A percentile compares a stretch with the other conserved stretches of the same genome.
phyloP scores from a whole-genome alignment of 2,888 invertebrate species.

The Drosophila falleni region DNA sequence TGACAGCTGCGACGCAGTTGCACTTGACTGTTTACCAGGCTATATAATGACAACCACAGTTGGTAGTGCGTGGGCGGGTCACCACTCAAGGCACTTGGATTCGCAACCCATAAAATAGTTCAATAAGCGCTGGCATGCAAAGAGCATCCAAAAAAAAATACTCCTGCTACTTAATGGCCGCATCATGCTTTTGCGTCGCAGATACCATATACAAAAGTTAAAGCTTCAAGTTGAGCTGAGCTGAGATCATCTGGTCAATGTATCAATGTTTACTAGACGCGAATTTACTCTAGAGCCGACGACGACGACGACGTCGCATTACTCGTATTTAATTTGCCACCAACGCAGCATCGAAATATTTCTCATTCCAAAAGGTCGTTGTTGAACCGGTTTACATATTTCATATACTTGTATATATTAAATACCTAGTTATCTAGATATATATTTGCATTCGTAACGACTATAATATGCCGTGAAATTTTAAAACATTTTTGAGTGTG shows the following conservation, averaged over 20 bases:
- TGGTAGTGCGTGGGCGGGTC: constrained; percentile 54
- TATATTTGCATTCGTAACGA: constrained; percentile 76
- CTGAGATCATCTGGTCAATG: constrained; percentile 57
- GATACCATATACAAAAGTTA: constrained; percentile 47
- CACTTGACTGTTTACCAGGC: constrained; percentile 24
- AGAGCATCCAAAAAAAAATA: constrained; percentile 60
- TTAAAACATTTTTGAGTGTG: constrained; percentile 64
- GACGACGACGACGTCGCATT: constrained; percentile 27
- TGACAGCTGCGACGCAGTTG: constrained; percentile 48
- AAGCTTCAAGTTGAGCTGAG: constrained; percentile 12
- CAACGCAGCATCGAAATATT: constrained; percentile 71
- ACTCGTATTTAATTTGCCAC: constrained; percentile 59
- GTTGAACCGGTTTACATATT: constrained; percentile 66
- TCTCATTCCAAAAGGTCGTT: constrained; percentile 75
- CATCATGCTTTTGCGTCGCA: constrained; percentile 64
- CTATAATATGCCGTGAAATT: constrained; percentile 73
- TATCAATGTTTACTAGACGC: constrained; percentile 35
- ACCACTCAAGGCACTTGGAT: constrained; percentile 38
- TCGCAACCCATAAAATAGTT: constrained; percentile 50
- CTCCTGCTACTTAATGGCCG: constrained; percentile 43
- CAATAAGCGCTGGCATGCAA: constrained; percentile 56
- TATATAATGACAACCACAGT: constrained; percentile 12
- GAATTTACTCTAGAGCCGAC: constrained; percentile 33
- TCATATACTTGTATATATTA: constrained; percentile 17
- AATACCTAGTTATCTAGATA: constrained; percentile 15